Evolutionary conservation across 2,797 vertebrate genomes (phyloP), one percentile per base, ranked within the genome.

Genomic region (Oophaga sylvatica): DNA sequence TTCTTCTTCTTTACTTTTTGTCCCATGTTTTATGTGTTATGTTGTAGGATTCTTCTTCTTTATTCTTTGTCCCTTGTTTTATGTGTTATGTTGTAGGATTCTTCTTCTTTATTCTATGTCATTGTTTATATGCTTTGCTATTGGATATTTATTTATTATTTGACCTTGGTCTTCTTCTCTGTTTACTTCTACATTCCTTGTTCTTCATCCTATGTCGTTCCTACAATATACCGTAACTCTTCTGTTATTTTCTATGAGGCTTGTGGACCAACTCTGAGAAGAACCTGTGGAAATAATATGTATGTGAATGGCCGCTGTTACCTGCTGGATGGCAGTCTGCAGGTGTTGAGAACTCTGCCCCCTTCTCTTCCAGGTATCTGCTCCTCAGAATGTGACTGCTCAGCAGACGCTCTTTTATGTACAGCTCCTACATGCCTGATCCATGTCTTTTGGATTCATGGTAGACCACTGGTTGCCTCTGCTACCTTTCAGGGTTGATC

Each of bases 271-370:
- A 92, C 91, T 0, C 11, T 76, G 15, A 89, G 90, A 75, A 90
- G 31, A 83, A 6, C 73, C 22, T 94, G 93, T 0, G 91, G 87
- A 17, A 41, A 89, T 84, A 93, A 92, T 68, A 9, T 85, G 29
- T 87, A 91, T 1, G 67, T 88, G 13, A 87, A 90, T 53, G 91
- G 92, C 0, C 87, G 63, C 53, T 94, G 93, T 67, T 59, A 92
- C 80, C 87, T 89, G 4, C n/a, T 93, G 17, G 83, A 22, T 53
- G 7, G 77, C 7, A 17, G 26, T 5, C 22, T 92, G 48, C 84
- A 78, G 67, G 11, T 83, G 35, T 10, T 35, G 70, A 5, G 0
- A 26, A 81, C 0, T 0, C 0, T 92, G 29, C 91, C 92, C 0
- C 2, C 4, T 0, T 26, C 87, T 35, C 87, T 80, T 1, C 90